Evolutionary conservation across 2,113 vertebrate species (phyloP).

Genomic region (Upupa epops): DNA sequence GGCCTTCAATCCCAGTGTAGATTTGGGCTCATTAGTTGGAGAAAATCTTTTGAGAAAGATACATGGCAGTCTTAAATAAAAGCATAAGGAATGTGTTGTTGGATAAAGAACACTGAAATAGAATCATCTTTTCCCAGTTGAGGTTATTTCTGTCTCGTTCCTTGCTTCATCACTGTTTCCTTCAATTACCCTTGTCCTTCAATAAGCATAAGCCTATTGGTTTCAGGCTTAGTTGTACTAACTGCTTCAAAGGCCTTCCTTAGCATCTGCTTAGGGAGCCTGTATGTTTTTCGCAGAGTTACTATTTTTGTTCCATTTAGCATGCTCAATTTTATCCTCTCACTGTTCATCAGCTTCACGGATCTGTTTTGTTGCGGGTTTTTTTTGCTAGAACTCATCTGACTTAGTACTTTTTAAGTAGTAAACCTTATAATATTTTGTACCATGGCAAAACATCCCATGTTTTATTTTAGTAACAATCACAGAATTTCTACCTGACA

Average conservation of each 20-base stretch:
- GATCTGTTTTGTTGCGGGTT: not conserved
- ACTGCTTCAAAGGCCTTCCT: constrained; percentile 65
- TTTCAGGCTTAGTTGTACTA: constrained; percentile 65
- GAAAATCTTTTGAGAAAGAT: constrained; percentile 50
- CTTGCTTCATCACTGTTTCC: constrained; percentile 64
- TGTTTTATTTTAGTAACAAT: not conserved
- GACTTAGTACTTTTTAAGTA: not conserved
- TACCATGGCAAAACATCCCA: not conserved
- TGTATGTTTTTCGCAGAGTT: constrained; percentile 47
- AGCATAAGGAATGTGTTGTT: constrained; percentile 62
- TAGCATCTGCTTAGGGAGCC: constrained; percentile 62
- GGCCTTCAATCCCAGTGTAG: constrained; percentile 17
- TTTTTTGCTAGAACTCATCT: not conserved
- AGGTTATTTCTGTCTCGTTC: constrained; percentile 62
- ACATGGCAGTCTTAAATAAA: constrained; percentile 58
- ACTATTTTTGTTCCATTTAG: constrained; percentile 60
- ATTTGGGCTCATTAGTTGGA: constrained; percentile 37
- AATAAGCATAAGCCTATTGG: constrained; percentile 63
- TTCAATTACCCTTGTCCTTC: constrained; percentile 71
- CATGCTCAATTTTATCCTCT: constrained; percentile 62
- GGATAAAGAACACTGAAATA: constrained; percentile 65
- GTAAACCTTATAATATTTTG: not conserved
- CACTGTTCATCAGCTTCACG: not conserved
- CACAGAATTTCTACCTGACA: not conserved
- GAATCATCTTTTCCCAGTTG: constrained; percentile 64